phyloP scores from a whole-genome alignment of 2,797 vertebrate species.

The Falco novaeseelandiae region DNA sequence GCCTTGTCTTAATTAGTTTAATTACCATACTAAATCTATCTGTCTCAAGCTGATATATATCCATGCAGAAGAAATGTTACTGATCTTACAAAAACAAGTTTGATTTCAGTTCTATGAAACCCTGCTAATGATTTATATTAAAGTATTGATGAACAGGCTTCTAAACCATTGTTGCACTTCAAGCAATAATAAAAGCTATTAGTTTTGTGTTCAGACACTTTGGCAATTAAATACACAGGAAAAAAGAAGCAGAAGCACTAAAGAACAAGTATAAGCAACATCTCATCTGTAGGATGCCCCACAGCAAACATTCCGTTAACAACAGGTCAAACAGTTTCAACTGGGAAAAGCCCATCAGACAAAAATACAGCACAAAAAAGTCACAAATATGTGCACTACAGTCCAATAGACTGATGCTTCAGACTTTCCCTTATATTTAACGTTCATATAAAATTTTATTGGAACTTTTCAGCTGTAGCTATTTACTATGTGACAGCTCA shows the following conservation, averaged over 20 bases:
- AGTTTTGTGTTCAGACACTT: not conserved
- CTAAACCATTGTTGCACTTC: not conserved
- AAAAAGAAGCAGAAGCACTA: not conserved
- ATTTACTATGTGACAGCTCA: not conserved
- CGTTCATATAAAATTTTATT: not conserved
- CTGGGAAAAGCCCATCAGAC: not conserved
- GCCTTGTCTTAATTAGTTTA: not conserved
- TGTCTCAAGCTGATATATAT: not conserved
- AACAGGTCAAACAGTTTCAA: not conserved
- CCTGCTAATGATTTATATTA: not conserved
- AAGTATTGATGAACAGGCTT: not conserved
- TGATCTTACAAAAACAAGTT: not conserved
- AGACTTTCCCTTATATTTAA: not conserved
- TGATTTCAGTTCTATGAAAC: not conserved
- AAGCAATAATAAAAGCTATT: not conserved
- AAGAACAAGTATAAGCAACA: not conserved
- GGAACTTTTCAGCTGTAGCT: not conserved
- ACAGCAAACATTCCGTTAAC: not conserved
- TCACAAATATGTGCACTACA: not conserved
- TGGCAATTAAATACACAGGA: not conserved
- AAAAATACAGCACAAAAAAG: not conserved
- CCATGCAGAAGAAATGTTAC: not conserved
- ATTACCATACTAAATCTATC: constrained; percentile 48
- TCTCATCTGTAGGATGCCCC: not conserved
- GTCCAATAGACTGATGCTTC: not conserved